Evolutionary conservation across 2,888 invertebrate genomes (phyloP).

Genomic region (Ophion ventricosus): DNA sequence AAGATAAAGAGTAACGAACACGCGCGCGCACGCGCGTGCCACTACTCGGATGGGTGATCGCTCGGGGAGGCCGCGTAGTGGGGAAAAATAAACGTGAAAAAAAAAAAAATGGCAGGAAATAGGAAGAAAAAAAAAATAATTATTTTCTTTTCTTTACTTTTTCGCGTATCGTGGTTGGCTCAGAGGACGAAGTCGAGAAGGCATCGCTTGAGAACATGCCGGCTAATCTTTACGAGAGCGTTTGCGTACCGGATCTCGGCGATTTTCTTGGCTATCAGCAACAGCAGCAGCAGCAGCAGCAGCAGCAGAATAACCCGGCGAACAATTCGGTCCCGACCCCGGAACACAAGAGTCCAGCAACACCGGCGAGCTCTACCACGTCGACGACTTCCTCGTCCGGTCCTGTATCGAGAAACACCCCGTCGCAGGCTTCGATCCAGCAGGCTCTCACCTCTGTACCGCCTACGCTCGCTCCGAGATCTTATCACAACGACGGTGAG

Average conservation of each 20-base stretch:
- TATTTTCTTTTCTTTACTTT: slow-evolving; percentile 8
- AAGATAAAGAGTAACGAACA: too few species aligned
- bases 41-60: slow-evolving; percentile 8
- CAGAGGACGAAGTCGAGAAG: slow-evolving; percentile 92
- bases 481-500: slow-evolving; percentile 82
- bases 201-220: slow-evolving; percentile 89
- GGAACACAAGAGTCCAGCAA: slow-evolving; percentile 74
- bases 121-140: too few species aligned
- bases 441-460: slow-evolving; percentile 67
- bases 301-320: slow-evolving; percentile 67
- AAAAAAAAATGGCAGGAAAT: too few species aligned
- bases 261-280: slow-evolving; percentile 87
- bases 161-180: slow-evolving; percentile 15
- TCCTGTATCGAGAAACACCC: slow-evolving; percentile 60
- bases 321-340: slow-evolving; percentile 69
- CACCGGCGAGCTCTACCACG: slow-evolving; percentile 80
- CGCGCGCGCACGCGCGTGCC: slow-evolving; percentile 5
- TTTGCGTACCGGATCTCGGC: slow-evolving; percentile 90
- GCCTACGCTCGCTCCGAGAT: slow-evolving; percentile 73
- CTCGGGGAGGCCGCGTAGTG: neutral
- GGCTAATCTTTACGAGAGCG: slow-evolving; percentile 91
- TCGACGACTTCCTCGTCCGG: slow-evolving; percentile 73
- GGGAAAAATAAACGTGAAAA: too few species aligned
- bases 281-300: slow-evolving; percentile 61
- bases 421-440: slow-evolving; percentile 60